Percentiles rank a stretch among this genome's conserved stretches.
Evolutionary conservation across 1,140 invertebrate genomes (phyloP).

Genomic region (Brachionus rubens): DNA sequence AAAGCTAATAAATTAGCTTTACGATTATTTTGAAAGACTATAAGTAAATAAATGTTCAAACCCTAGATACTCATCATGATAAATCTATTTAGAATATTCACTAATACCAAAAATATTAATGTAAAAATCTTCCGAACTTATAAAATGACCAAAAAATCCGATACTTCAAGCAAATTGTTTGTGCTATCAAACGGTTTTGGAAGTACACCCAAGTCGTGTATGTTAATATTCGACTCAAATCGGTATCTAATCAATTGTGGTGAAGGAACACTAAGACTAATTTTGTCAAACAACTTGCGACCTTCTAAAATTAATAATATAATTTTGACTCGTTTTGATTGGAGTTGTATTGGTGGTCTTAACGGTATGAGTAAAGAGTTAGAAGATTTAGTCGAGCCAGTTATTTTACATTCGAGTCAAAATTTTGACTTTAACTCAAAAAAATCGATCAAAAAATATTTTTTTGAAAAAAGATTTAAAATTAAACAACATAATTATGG

Average conservation of each 20-base stretch:
- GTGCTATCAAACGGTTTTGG: constrained; percentile 41
- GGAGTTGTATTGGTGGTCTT: constrained; percentile 8
- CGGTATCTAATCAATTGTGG: constrained; percentile 46
- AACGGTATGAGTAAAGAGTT: constrained; percentile 19
- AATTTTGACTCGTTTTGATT: constrained; percentile 11
- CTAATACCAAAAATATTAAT: too few species aligned
- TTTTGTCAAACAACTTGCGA: background rate
- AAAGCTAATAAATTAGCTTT: constrained; percentile 33
- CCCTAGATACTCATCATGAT: too few species aligned
- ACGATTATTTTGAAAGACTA: background rate
- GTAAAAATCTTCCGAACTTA: background rate
- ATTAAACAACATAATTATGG: constrained; percentile 4
- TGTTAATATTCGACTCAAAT: constrained; percentile 13
- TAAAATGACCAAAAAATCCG: constrained; percentile 8
- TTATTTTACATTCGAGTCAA: background rate
- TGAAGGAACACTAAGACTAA: constrained; percentile 18
- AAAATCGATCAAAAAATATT: constrained; percentile 2
- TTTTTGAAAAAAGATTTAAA: constrained; percentile 38
- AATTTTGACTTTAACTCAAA: background rate
- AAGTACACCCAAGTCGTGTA: background rate
- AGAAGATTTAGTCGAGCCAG: background rate
- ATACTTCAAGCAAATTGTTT: background rate
- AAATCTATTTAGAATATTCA: too few species aligned
- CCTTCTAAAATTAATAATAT: constrained; percentile 17
- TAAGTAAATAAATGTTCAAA: too few species aligned